phyloP scores from a whole-genome alignment of 2,888 invertebrate species.

The Thera obeliscata region DNA sequence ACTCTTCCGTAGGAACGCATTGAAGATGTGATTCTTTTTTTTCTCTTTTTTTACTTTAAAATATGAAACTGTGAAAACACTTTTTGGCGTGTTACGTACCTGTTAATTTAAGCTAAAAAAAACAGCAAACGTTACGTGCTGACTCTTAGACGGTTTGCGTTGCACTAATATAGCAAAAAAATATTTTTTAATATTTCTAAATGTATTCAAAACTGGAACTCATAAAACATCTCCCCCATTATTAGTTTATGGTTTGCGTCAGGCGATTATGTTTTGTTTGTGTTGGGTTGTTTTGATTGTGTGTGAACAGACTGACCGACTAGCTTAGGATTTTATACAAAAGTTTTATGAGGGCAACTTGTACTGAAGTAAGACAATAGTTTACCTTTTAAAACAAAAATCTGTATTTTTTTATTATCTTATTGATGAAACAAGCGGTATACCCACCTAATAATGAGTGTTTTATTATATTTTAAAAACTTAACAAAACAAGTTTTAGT shows the following conservation, averaged over 20 bases:
- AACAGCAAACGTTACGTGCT: constrained; percentile 63
- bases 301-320: constrained; percentile 69
- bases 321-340: constrained; percentile 49
- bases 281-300: constrained; percentile 79
- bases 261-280: constrained; percentile 81
- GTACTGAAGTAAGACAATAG: constrained; percentile 13
- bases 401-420: not conserved
- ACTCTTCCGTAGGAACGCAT: constrained; percentile 39
- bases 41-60: not conserved
- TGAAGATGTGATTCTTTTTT: not conserved
- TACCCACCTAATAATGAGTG: no score
- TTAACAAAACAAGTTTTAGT: no score
- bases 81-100: not conserved
- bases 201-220: constrained; percentile 79
- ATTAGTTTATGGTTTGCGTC: constrained; percentile 82
- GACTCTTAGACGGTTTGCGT: constrained; percentile 66
- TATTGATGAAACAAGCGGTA: not conserved
- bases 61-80: not conserved
- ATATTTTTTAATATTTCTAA: constrained; percentile 49
- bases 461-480: no score
- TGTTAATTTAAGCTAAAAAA: constrained; percentile 23
- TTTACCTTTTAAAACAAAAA: not conserved
- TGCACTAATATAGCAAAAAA: constrained; percentile 78
- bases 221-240: constrained; percentile 84
- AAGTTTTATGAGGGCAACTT: constrained; percentile 31